Percentiles rank a stretch among this genome's conserved stretches.
Evolutionary conservation across 2,888 invertebrate genomes (phyloP).

Genomic region (Arrhopalites spinosus): DNA sequence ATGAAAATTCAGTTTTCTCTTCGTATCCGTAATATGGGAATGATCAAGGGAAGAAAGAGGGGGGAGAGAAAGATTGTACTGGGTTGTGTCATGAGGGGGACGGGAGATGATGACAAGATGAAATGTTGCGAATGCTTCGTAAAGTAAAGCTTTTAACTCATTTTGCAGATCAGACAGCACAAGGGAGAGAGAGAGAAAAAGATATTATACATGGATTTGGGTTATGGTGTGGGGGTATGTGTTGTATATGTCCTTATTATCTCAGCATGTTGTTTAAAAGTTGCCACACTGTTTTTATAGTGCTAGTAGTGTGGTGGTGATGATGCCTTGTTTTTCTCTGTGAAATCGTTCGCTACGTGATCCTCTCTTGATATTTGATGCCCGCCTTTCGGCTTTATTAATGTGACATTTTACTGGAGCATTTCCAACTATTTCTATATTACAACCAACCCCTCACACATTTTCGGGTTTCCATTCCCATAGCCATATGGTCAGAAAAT

Average conservation of each 20-base stretch:
- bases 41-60: background rate
- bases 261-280: constrained; percentile 17
- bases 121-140: constrained; percentile 3
- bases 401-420: constrained; percentile 11
- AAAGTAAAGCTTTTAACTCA: constrained; percentile 18
- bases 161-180: constrained; percentile 5
- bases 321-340: background rate
- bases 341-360: constrained; percentile 2
- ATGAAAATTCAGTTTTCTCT: no score
- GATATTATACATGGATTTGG: background rate
- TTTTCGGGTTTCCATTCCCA: no score
- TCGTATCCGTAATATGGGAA: background rate
- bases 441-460: background rate
- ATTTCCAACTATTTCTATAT: background rate
- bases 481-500: no score
- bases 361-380: constrained; percentile 1
- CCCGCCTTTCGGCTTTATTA: constrained; percentile 7
- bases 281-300: background rate
- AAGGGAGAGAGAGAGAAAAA: background rate
- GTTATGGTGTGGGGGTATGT: background rate
- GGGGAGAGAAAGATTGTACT: background rate
- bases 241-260: background rate
- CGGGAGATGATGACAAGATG: constrained; percentile 15
- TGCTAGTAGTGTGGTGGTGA: background rate
- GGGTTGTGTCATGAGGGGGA: constrained; percentile 6